These are phyloP conservation scores for Apis laboriosa DNA, from an alignment of 1,140 invertebrate genomes.

Conservation along the genomic window DNA sequence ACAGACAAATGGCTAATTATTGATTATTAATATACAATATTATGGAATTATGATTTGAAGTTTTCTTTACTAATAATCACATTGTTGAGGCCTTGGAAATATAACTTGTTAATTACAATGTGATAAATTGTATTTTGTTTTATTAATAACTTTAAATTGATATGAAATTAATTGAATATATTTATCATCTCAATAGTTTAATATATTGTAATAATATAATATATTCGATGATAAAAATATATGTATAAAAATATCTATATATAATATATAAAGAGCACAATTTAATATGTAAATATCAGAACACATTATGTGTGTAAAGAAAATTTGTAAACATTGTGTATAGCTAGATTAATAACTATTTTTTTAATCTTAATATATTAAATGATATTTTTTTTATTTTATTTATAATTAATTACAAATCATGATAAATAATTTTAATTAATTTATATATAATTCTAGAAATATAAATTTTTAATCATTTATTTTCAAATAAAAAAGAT, in stretches of 20 bases:
- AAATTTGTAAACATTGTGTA: constrained; percentile 1
- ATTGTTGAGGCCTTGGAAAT: constrained; percentile 28
- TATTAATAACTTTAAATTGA: background rate
- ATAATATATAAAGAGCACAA: constrained; percentile 9
- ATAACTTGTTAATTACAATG: constrained; percentile 9
- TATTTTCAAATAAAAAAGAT: constrained; percentile 18
- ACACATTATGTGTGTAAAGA: background rate
- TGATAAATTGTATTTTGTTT: constrained; percentile 11
- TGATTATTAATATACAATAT: constrained; percentile 78
- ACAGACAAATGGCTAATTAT: constrained; percentile 96
- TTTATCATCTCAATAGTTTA: constrained; percentile 23
- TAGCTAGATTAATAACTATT: constrained; percentile 1
- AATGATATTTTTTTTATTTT: background rate
- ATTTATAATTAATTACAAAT: background rate
- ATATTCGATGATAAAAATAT: background rate
- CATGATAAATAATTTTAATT: background rate
- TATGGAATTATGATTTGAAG: background rate
- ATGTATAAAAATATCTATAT: background rate
- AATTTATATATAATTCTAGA: background rate
- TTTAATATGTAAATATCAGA: constrained; percentile 21
- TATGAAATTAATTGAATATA: constrained; percentile 19
- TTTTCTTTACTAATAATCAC: background rate
- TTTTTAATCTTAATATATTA: background rate
- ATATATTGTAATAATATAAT: constrained; percentile 15
- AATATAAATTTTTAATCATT: constrained; percentile 10